Evolutionary conservation across 2,797 vertebrate species (phyloP), one percentile per base, ranked within the genome.

Genomic region (Anas bernieri): DNA sequence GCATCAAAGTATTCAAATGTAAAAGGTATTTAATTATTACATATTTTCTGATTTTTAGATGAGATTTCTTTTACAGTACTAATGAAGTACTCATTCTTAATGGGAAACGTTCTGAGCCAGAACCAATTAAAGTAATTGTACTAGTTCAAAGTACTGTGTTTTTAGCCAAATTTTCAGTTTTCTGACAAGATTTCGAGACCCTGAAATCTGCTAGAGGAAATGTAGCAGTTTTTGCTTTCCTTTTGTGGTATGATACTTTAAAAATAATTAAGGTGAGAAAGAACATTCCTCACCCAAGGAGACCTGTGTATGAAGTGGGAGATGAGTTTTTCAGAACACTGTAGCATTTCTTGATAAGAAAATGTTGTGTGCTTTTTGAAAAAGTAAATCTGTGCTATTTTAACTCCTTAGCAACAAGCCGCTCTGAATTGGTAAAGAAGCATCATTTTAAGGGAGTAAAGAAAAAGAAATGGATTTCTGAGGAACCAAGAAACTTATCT

Each of bases 391-490:
- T 88, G 66, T 88, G 37, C 50, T 26, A 79, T 74, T 68, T 92
- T 93, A 28, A 94, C 81, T 91, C 73, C 54, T 92, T 61, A 94
- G 90, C 62, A 92, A 95, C 84, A 68, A 96, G 88, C 48, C 66
- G 94, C 78, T 62, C 90, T 66, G 96, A 96, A 45, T 81, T 85
- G 56, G 86, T 93, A 75, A 97, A 91, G 82, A 97, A 96, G 59
- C 81, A 85, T 95, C 91, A 93, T 81, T 96, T 94, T 88, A 97
- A 97, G 94, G 96, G 96, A 72, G 86, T 93, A 82, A 96, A 96
- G 76, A 95, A 96, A 79, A 96, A 96, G 83, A 96, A 97, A 94
- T 94, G 96, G 94, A 84, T 94, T 85, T 92, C 95, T 62, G 93
- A 97, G 77, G 96, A 97, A 68, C 75, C 93, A 64, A 97, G 93